These are phyloP conservation scores for Melanotaenia pygmaea DNA, from an alignment of 2,797 vertebrate genomes.

Conservation along the genomic window DNA sequence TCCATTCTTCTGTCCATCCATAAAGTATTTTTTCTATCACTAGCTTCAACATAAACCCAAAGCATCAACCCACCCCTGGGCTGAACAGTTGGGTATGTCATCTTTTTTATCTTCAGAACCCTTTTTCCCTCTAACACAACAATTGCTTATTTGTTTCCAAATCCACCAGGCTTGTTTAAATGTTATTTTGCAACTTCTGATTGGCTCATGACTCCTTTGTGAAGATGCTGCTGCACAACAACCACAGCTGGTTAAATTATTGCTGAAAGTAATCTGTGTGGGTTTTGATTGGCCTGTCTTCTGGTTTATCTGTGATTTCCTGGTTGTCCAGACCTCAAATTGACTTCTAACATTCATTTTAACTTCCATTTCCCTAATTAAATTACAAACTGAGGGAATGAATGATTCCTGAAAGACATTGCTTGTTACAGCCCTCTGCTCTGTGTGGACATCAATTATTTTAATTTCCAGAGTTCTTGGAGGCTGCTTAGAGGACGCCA, in stretches of 20 bases:
- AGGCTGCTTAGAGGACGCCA: background rate
- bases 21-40: background rate
- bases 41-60: background rate
- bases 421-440: background rate
- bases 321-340: background rate
- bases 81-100: background rate
- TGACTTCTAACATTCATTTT: background rate
- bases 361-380: constrained; percentile 7
- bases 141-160: background rate
- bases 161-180: background rate
- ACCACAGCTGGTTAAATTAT: background rate
- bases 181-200: background rate
- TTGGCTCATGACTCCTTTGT: background rate
- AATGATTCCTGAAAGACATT: background rate
- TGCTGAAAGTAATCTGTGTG: background rate
- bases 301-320: background rate
- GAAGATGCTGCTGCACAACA: background rate
- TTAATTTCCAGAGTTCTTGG: constrained; percentile 8
- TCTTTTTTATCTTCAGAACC: background rate
- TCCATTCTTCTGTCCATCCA: background rate
- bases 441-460: constrained; percentile 18
- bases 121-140: background rate
- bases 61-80: background rate
- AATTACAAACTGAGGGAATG: background rate
- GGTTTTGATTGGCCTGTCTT: background rate